Base-by-base conservation (phyloP, 2,113 vertebrate species). In the Chlamydotis undulata region DNA sequence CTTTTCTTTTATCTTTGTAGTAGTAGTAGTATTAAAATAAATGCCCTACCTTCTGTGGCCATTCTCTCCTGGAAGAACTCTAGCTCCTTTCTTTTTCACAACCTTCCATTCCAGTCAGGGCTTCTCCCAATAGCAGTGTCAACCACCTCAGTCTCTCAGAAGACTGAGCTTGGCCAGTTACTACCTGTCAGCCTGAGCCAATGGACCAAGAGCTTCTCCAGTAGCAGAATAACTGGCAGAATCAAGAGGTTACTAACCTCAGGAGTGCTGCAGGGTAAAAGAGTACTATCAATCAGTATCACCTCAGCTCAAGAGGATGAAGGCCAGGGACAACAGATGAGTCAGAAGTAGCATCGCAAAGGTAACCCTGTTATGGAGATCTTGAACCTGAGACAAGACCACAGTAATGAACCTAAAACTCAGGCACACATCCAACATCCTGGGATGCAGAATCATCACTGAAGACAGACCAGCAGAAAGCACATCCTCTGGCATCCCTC, bases 11-110 rank as follows among this genome's bases (percentile, higher is more conserved):
- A 14, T 33, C 22, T 77, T 41, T 39, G 21, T 14, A 28, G 5
- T 70, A 53, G 4, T 55, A n/a, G 1, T 45, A 0, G 0, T 43
- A 45, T 23, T 59, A 23, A 11, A 55, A 57, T 35, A 49, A 67
- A 68, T 33, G 10, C 3, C 25, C 9, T 60, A 9, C 19, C 3
- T 78, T 75, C 31, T 39, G 14, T 19, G 12, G n/a, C 23, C 35
- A 35, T 29, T n/a, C 5, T 29, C 33, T 77, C 55, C 33, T 14
- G 21, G 68, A 21, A 87, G 53, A 83, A 83, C 15, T 33, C 50
- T 41, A 77, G 29, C 3, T 67, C n/a, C 11, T 47, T 71, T 65
- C n/a, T 61, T 79, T 74, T 79, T 59, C 78, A 63, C 22, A 57
- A 23, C 19, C 3, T 47, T 49, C 25, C 39, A 9, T 29, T 86